A percentile compares a stretch with the other conserved stretches of the same genome.
phyloP scores from a whole-genome alignment of 2,888 invertebrate species.

The Myopa tessellatipennis region DNA sequence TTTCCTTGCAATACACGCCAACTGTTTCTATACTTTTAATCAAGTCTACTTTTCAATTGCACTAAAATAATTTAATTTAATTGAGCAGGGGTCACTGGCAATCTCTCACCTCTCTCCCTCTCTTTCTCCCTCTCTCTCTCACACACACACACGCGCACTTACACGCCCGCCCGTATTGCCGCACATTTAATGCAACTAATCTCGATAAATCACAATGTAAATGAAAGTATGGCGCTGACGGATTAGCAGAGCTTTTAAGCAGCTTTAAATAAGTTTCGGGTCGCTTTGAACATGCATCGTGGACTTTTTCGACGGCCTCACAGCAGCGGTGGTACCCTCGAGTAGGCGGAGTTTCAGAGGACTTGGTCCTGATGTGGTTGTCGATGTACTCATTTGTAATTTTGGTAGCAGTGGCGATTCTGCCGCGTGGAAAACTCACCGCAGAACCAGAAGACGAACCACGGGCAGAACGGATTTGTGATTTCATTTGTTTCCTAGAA shows the following conservation, averaged over 20 bases:
- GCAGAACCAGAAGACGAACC: not conserved
- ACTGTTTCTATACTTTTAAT: too few relatives aligned
- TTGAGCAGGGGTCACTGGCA: too few relatives aligned
- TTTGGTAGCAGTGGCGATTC: too few relatives aligned
- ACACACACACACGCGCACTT: conserved; percentile 10
- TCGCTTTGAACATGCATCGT: conserved; percentile 14
- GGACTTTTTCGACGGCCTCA: conserved; percentile 18
- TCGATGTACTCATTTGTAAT: too few relatives aligned
- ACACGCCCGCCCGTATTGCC: not conserved
- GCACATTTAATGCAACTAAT: conserved; percentile 47
- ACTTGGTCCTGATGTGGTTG: too few relatives aligned
- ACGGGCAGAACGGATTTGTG: conserved; percentile 44
- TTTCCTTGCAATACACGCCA: too few relatives aligned
- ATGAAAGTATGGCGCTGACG: conserved; percentile 32
- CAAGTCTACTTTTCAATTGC: too few relatives aligned
- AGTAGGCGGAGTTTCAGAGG: too few relatives aligned
- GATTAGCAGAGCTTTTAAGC: conserved; percentile 50
- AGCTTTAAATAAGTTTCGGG: conserved; percentile 42
- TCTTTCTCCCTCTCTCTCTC: not conserved
- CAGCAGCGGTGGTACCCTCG: conserved; percentile 13
- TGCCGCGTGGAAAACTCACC: not conserved
- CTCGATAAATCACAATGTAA: conserved; percentile 54
- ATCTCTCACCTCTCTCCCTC: too few relatives aligned
- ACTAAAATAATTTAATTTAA: too few relatives aligned
- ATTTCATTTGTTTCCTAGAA: conserved; percentile 45